Conservation (phyloP, 2,113 vertebrate genomes). For the Notiomystis cincta region DNA sequence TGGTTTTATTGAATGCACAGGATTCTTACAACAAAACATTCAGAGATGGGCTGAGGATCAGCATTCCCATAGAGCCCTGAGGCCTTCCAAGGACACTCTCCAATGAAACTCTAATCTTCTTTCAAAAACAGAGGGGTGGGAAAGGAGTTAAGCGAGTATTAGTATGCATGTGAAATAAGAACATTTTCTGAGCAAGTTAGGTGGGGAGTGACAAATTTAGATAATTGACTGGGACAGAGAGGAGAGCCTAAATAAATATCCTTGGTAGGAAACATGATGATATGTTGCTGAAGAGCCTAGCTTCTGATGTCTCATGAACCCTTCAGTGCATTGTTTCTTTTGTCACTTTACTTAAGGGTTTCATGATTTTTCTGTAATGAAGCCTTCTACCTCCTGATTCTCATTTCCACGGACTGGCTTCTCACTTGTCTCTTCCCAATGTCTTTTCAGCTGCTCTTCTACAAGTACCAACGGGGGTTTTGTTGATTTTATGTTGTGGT, state of each 20-base stretch:
- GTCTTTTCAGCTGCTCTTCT: background rate
- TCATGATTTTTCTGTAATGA: background rate
- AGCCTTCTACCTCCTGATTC: background rate
- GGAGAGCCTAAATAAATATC: background rate
- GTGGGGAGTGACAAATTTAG: background rate
- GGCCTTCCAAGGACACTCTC: background rate
- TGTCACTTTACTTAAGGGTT: background rate
- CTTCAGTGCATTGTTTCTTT: background rate
- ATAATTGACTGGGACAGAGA: background rate
- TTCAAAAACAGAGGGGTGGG: background rate
- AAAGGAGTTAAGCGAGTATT: accelerated
- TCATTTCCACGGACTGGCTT: background rate
- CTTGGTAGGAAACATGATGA: background rate
- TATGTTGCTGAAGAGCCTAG: background rate
- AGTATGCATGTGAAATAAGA: background rate
- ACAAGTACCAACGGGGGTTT: accelerated
- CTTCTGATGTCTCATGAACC: background rate
- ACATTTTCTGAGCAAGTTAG: background rate
- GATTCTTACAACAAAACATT: background rate
- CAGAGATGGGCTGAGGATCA: background rate
- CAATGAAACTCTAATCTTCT: background rate
- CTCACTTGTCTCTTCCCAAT: background rate
- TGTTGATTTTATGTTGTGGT: background rate
- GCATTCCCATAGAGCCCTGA: background rate
- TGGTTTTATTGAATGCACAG: background rate